These are phyloP conservation scores for Heteromormyrus szaboi DNA, from an alignment of 2,797 vertebrate species.

Conservation along the genomic window DNA sequence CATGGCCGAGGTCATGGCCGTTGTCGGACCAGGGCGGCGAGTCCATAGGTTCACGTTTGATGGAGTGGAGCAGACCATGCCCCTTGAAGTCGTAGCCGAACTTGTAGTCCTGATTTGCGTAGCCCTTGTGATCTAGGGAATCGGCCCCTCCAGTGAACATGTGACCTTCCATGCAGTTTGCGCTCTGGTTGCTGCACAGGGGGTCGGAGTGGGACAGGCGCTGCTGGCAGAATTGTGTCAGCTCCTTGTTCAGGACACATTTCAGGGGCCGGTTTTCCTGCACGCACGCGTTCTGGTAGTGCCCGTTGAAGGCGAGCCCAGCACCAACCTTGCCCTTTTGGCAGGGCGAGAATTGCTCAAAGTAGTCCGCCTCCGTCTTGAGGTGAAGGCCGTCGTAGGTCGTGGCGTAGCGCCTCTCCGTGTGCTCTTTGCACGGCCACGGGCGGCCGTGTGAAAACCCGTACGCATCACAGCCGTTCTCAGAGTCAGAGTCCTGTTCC, in stretches of 20 bases:
- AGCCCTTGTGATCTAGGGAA: constrained; percentile 59
- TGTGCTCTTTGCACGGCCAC: constrained; percentile 60
- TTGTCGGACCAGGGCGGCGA: constrained; percentile 65
- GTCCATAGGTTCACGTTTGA: constrained; percentile 88
- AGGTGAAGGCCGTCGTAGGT: constrained; percentile 65
- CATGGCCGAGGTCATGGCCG: constrained; percentile 55
- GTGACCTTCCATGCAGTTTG: constrained; percentile 60
- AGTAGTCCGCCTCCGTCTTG: constrained; percentile 74
- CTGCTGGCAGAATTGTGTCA: constrained; percentile 55
- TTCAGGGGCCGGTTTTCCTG: constrained; percentile 55
- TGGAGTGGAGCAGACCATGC: constrained; percentile 66
- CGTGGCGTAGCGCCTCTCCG: constrained; percentile 51
- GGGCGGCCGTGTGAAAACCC: constrained; percentile 41
- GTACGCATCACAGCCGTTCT: constrained; percentile 66
- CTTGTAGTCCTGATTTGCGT: constrained; percentile 62
- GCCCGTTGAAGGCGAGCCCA: constrained; percentile 59
- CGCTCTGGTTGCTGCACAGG: constrained; percentile 52
- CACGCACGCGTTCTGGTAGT: constrained; percentile 52
- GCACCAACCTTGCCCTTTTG: constrained; percentile 66
- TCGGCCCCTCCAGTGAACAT: constrained; percentile 45
- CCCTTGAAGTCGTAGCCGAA: constrained; percentile 70
- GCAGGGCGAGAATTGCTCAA: constrained; percentile 65
- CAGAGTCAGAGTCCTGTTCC: constrained; percentile 79
- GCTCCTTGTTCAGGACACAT: constrained; percentile 60
- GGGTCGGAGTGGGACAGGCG: constrained; percentile 65